These are phyloP conservation scores for Orientallactaga bullata DNA, from an alignment of 2,113 vertebrate species.

Conservation along the genomic window DNA sequence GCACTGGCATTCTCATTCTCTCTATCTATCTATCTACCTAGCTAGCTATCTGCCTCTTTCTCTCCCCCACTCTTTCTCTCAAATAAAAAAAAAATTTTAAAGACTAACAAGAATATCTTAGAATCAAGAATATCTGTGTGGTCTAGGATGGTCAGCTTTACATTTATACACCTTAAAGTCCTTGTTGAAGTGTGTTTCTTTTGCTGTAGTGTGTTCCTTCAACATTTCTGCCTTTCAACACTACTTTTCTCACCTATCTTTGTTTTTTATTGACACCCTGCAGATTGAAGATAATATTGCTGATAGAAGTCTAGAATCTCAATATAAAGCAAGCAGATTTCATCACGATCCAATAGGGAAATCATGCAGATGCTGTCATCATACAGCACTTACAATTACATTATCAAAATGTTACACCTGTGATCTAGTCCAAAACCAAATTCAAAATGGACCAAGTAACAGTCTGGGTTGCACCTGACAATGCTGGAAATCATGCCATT, in stretches of 20 bases:
- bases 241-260: slow-evolving; percentile 24
- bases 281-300: slow-evolving; percentile 23
- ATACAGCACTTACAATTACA: background rate
- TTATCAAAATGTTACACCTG: slow-evolving; percentile 16
- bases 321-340: slow-evolving; percentile 64
- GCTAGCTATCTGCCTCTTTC: too few species aligned
- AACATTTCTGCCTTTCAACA: background rate
- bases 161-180: slow-evolving; percentile 10
- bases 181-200: background rate
- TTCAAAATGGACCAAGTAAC: slow-evolving; percentile 56
- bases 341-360: slow-evolving; percentile 68
- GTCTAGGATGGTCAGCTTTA: background rate
- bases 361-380: slow-evolving; percentile 49
- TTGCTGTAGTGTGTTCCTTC: background rate
- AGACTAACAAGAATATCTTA: background rate
- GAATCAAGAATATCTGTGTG: background rate
- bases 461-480: background rate
- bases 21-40: too few species aligned
- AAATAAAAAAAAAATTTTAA: too few species aligned
- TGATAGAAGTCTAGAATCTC: slow-evolving; percentile 53
- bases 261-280: slow-evolving; percentile 50
- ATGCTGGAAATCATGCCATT: slow-evolving; percentile 58
- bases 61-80: too few species aligned
- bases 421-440: background rate
- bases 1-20: too few species aligned